phyloP scores from a whole-genome alignment of 2,888 invertebrate genomes.

The Aphodius granarius region DNA sequence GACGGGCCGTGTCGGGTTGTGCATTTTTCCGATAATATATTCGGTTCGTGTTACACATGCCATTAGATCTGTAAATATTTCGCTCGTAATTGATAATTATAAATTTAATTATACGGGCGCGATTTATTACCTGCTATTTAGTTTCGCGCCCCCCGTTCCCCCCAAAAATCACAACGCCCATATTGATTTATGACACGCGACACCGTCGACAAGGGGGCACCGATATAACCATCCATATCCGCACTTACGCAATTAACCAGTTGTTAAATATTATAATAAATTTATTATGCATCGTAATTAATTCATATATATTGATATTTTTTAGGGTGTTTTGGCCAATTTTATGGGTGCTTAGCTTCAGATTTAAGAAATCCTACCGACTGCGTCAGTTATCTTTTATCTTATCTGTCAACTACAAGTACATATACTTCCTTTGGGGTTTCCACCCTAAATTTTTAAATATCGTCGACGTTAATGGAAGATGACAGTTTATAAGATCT shows the following conservation, averaged over 20 bases:
- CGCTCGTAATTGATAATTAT: conserved; percentile 29
- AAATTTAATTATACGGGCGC: conserved; percentile 25
- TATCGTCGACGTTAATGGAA: not conserved
- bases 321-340: no score
- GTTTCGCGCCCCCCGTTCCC: conserved; percentile 7
- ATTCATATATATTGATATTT: no score
- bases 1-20: not conserved
- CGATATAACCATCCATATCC: not conserved
- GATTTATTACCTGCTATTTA: conserved; percentile 27
- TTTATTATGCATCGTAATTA: not conserved
- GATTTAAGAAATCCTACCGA: not conserved
- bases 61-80: conserved; percentile 28
- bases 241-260: not conserved
- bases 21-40: conserved; percentile 24
- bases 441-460: not conserved
- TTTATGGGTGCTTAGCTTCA: no score
- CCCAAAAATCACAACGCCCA: conserved; percentile 16
- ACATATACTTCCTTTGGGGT: not conserved
- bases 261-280: not conserved
- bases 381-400: not conserved
- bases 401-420: not conserved
- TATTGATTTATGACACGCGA: conserved; percentile 7
- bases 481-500: not conserved
- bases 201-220: not conserved
- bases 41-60: conserved; percentile 22